A percentile compares a stretch with the other conserved stretches of the same genome.
Evolutionary conservation across 2,113 vertebrate species (phyloP).

Genomic region (Salvelinus fontinalis): DNA sequence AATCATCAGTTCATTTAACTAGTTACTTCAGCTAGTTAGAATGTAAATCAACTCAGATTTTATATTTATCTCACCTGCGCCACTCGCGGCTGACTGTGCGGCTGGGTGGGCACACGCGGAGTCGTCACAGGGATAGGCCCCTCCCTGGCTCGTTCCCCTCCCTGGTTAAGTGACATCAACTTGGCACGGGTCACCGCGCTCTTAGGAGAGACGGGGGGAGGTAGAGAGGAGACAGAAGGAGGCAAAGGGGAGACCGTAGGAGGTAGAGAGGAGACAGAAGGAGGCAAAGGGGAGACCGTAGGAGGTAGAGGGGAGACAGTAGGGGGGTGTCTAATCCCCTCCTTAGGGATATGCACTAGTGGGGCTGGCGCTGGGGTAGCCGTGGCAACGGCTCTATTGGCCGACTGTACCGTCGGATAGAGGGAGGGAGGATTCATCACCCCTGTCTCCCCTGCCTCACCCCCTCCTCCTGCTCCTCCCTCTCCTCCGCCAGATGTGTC

Average conservation of each 20-base stretch:
- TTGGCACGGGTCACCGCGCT: conserved; percentile 84
- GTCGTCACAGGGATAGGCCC: conserved; percentile 7
- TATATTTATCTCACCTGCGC: conserved; percentile 70
- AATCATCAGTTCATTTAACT: too few relatives aligned
- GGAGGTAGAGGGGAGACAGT: conserved; percentile 23
- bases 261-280: not conserved
- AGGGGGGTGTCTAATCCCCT: conserved; percentile 58
- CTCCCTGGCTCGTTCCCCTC: conserved; percentile 62
- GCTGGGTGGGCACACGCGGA: conserved; percentile 53
- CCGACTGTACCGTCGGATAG: conserved; percentile 74
- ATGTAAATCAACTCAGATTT: too few relatives aligned
- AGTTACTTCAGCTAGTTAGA: too few relatives aligned
- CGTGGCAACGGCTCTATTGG: conserved; percentile 49
- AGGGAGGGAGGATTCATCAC: conserved; percentile 63
- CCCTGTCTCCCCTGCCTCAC: not conserved
- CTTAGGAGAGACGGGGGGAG: conserved; percentile 68
- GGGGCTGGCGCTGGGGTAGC: conserved; percentile 75
- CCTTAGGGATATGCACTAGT: conserved; percentile 84
- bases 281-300: conserved; percentile 55
- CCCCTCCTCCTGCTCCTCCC: not conserved
- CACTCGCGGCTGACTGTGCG: conserved; percentile 79
- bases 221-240: too few relatives aligned
- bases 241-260: conserved; percentile 55
- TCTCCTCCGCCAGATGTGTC: conserved; percentile 71
- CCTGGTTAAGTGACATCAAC: conserved; percentile 87